A percentile compares a stretch with the other conserved stretches of the same genome.
phyloP scores from a whole-genome alignment of 2,888 invertebrate genomes.

The Chesias legatella region DNA sequence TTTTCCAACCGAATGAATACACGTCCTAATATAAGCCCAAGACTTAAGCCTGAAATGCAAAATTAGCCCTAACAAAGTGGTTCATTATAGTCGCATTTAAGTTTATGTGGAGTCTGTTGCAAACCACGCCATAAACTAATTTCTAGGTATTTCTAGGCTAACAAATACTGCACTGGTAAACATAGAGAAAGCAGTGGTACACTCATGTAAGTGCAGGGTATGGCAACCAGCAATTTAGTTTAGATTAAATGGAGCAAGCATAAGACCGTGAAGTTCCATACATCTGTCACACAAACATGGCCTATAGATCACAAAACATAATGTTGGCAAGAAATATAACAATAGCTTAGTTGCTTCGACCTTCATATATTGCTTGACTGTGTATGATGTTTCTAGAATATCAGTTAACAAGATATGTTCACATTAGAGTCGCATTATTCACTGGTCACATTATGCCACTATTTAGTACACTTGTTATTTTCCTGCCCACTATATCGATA shows the following conservation, averaged over 20 bases:
- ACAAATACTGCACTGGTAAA: conserved; percentile 33
- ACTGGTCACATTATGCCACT: conserved; percentile 18
- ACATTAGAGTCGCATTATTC: conserved; percentile 32
- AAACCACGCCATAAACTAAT: conserved; percentile 34
- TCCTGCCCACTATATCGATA: conserved; percentile 22
- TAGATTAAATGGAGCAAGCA: conserved; percentile 56
- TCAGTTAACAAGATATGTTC: conserved; percentile 27
- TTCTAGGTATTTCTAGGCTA: too few relatives aligned
- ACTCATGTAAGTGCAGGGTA: conserved; percentile 46
- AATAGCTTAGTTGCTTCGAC: conserved; percentile 58
- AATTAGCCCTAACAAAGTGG: neutral
- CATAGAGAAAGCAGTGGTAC: conserved; percentile 54
- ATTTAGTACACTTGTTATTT: conserved; percentile 29
- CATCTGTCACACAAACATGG: conserved; percentile 26
- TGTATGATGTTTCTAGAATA: conserved; percentile 48
- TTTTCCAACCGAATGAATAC: conserved; percentile 33
- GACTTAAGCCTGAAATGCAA: neutral
- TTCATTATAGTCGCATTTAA: conserved; percentile 15
- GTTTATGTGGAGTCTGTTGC: conserved; percentile 22
- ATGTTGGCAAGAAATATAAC: conserved; percentile 33
- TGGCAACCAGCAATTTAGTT: conserved; percentile 53
- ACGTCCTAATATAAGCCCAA: conserved; percentile 12
- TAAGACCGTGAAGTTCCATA: conserved; percentile 40
- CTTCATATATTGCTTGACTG: conserved; percentile 49
- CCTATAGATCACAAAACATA: conserved; percentile 21